These are phyloP conservation scores for Dendrocopos noguchii DNA, from an alignment of 2,113 vertebrate genomes.

Conservation along the genomic window DNA sequence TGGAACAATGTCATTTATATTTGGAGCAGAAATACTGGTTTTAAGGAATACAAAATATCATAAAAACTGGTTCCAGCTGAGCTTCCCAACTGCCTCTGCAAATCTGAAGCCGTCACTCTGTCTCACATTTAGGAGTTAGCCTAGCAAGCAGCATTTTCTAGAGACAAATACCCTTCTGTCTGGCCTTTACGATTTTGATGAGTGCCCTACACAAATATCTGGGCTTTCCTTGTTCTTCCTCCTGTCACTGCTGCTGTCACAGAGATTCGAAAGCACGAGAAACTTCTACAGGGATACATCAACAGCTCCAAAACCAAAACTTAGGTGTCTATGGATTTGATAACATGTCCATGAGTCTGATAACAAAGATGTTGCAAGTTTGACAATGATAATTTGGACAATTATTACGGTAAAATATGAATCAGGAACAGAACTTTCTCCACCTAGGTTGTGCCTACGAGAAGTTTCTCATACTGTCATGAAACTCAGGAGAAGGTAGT, in stretches of 20 bases:
- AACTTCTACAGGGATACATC: not conserved
- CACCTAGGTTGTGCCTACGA: not conserved
- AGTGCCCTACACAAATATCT: not conserved
- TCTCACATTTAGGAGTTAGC: not conserved
- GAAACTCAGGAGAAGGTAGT: not conserved
- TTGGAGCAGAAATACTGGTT: not conserved
- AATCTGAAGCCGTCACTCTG: not conserved
- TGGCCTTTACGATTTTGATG: accelerated
- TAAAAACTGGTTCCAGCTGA: not conserved
- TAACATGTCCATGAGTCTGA: not conserved
- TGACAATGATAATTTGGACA: not conserved
- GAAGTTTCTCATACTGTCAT: not conserved
- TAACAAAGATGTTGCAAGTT: not conserved
- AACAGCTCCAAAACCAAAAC: not conserved
- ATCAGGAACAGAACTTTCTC: not conserved
- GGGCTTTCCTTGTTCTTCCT: not conserved
- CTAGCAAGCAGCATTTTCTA: not conserved
- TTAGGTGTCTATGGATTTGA: not conserved
- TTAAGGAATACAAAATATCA: not conserved
- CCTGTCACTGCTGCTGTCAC: not conserved
- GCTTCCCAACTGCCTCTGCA: not conserved
- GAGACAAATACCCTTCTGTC: not conserved
- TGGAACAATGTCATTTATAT: not conserved
- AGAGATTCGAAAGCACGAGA: not conserved
- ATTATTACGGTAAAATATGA: not conserved